Base-by-base conservation (phyloP, 2,113 vertebrate genomes). In the Dicrurus megarhynchus region DNA sequence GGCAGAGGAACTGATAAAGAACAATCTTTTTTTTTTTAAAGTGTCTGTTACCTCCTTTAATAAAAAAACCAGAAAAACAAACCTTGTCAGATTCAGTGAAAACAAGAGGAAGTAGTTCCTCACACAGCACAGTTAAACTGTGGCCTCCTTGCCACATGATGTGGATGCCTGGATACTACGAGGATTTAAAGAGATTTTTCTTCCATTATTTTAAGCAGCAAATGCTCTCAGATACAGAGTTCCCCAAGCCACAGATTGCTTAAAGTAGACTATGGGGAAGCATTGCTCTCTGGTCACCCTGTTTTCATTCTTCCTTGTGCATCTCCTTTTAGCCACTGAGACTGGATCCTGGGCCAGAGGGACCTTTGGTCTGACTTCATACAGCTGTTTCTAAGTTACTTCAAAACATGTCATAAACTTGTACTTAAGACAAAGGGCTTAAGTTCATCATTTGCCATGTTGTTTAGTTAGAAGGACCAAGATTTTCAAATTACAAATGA, bases 401-500 rank as follows among this genome's bases (percentile, higher is more conserved):
- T 87, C 90, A 94, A 75, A 87, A 65, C 37, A 65, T 37, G 87
- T 91, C 22, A 87, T 50, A 61, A 81, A 81, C 47, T 82, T 82
- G 71, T 14, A 86, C 49, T 79, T 84, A 56, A 87, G 68, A 96
- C 64, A 83, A 76, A 68, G 30, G 44, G 74, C n/a, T 55, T 47
- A 63, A 95, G 56, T 81, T 64, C 28, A 80, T 89, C 9, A 46
- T 59, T 87, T 89, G 53, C 23, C 57, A 76, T 1, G 0, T 90
- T 13, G 21, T 32, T 82, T 79, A 86, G 79, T 85, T 91, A 87
- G 94, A 76, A 97, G 91, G 81, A 95, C 64, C 91, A 83, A 56
- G 49, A 74, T 59, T 91, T 94, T 91, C 90, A 52, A 86, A 53
- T 89, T 96, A 97, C 69, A 97, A 94, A 96, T 71, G 20, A 93